These are phyloP conservation scores for Rotaria macrura DNA, from an alignment of 2,888 invertebrate genomes.

Conservation along the genomic window DNA sequence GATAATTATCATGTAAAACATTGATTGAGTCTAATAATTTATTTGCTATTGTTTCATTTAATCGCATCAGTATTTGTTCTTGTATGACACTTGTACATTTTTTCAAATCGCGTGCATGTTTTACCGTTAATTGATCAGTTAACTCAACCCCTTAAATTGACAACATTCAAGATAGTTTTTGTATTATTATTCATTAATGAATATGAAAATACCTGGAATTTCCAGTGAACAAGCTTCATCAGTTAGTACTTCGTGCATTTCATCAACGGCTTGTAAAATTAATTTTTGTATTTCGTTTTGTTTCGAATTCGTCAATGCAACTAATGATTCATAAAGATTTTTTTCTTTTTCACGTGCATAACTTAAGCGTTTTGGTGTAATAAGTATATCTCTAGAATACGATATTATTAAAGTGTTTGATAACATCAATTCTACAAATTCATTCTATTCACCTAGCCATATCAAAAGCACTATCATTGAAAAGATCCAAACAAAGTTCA, in stretches of 20 bases:
- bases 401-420: too few species aligned
- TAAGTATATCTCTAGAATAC: constrained; percentile 59
- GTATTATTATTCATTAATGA: background rate
- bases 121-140: constrained; percentile 24
- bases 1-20: constrained; percentile 67
- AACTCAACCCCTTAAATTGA: background rate
- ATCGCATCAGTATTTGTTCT: constrained; percentile 62
- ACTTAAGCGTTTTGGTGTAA: constrained; percentile 68
- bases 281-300: constrained; percentile 66
- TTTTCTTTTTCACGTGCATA: constrained; percentile 69
- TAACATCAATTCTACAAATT: too few species aligned
- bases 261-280: constrained; percentile 63
- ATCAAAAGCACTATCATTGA: constrained; percentile 11
- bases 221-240: constrained; percentile 52
- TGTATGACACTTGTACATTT: constrained; percentile 58
- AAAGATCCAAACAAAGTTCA: background rate
- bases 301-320: constrained; percentile 63
- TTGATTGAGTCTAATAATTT: constrained; percentile 69
- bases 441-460: background rate
- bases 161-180: background rate
- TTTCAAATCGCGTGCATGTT: constrained; percentile 32
- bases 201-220: constrained; percentile 49
- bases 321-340: constrained; percentile 64
- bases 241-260: constrained; percentile 58
- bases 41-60: constrained; percentile 67